phyloP scores from a whole-genome alignment of 2,888 invertebrate genomes.

The Tenthredo mesomela region DNA sequence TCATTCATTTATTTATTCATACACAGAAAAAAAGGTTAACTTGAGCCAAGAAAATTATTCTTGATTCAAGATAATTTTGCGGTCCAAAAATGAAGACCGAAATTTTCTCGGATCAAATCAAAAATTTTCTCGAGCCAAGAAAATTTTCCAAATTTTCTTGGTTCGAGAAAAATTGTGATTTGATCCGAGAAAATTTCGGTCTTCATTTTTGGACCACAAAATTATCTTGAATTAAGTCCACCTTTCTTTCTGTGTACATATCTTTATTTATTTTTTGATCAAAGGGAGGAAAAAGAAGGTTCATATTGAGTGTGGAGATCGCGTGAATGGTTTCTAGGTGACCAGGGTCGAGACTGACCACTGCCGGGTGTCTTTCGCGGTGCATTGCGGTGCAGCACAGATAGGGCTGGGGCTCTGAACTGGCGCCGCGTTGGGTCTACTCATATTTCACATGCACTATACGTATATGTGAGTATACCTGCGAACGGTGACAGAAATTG shows the following conservation, averaged over 20 bases:
- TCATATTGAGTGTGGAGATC: constrained; percentile 61
- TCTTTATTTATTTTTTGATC: neutral
- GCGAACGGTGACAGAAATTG: constrained; percentile 7
- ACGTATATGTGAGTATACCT: neutral
- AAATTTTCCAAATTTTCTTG: too few relatives aligned
- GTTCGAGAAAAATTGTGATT: too few relatives aligned
- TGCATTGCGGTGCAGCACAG: constrained; percentile 25
- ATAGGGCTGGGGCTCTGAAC: constrained; percentile 21
- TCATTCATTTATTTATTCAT: neutral
- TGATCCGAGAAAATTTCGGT: too few relatives aligned
- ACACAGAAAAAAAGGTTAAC: too few relatives aligned
- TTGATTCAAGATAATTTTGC: too few relatives aligned
- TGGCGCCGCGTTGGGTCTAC: constrained; percentile 34
- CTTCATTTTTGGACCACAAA: too few relatives aligned
- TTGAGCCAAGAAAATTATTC: too few relatives aligned
- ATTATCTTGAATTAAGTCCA: too few relatives aligned
- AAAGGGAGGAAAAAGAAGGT: constrained; percentile 22
- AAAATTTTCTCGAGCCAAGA: too few relatives aligned
- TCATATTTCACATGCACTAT: constrained; percentile 22
- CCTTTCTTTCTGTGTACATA: too few relatives aligned
- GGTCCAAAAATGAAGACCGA: too few relatives aligned
- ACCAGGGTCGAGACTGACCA: constrained; percentile 66
- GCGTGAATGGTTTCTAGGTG: constrained; percentile 73
- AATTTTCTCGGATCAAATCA: too few relatives aligned
- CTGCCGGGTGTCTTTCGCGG: constrained; percentile 69